phyloP scores from a whole-genome alignment of 2,797 vertebrate species.

The Epinephelus awoara region DNA sequence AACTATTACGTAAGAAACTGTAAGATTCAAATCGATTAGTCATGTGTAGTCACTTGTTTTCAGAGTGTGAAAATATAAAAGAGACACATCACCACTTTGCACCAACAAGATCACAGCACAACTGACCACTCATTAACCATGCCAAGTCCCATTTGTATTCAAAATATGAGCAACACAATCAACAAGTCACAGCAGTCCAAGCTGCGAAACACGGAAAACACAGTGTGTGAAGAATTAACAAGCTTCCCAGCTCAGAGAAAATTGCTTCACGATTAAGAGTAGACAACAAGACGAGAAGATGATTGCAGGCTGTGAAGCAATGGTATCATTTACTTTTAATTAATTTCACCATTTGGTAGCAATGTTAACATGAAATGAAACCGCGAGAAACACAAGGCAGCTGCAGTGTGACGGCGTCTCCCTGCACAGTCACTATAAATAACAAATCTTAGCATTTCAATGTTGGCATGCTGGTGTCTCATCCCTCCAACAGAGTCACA shows the following conservation, averaged over 20 bases:
- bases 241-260: slow-evolving; percentile 18
- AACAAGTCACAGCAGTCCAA: slow-evolving; percentile 27
- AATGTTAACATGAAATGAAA: slow-evolving; percentile 7
- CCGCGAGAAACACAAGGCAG: background rate
- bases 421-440: slow-evolving; percentile 18
- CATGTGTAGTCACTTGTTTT: background rate
- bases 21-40: slow-evolving; percentile 6
- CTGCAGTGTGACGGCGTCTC: background rate
- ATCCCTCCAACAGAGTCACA: slow-evolving; percentile 48
- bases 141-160: slow-evolving; percentile 9
- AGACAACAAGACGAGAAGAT: background rate
- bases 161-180: slow-evolving; percentile 37
- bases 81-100: background rate
- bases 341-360: background rate
- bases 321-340: background rate
- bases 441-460: slow-evolving; percentile 33
- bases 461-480: slow-evolving; percentile 23
- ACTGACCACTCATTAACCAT: slow-evolving; percentile 14
- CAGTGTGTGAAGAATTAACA: slow-evolving; percentile 5
- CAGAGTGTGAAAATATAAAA: background rate
- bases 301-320: background rate
- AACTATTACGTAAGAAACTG: slow-evolving; percentile 7
- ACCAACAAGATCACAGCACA: slow-evolving; percentile 10
- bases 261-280: background rate
- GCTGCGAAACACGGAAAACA: background rate